phyloP scores from a whole-genome alignment of 30 jellyfish, hydroid and myxozoan species.

The Pseudorhiza aurosa region DNA sequence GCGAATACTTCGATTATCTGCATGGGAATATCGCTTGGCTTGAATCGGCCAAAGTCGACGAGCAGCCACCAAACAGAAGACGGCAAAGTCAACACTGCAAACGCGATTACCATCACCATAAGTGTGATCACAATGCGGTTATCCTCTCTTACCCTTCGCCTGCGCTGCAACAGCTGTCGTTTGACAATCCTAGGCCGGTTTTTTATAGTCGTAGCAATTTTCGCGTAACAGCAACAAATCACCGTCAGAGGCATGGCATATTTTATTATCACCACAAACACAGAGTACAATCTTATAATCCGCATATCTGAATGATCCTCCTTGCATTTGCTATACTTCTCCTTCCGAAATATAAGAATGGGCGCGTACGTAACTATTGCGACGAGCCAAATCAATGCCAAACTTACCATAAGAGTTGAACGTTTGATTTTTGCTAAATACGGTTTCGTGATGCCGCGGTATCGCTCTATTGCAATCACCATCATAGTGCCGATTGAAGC shows the following conservation, averaged over 20 bases:
- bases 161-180: neutral
- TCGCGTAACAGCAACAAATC: constrained; percentile 50
- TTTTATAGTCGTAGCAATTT: constrained; percentile 22
- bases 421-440: constrained; percentile 8
- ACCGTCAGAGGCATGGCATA: constrained; percentile 46
- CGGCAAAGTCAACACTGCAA: constrained; percentile 74
- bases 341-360: constrained; percentile 6
- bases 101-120: constrained; percentile 57
- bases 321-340: constrained; percentile 18
- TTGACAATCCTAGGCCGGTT: constrained; percentile 21
- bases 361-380: constrained; percentile 51
- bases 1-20: constrained; percentile 59
- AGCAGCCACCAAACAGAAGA: constrained; percentile 76
- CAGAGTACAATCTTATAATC: constrained; percentile 9
- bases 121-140: constrained; percentile 44
- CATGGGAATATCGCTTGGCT: constrained; percentile 12
- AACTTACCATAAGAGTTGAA: constrained; percentile 5
- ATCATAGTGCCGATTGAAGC: constrained; percentile 72
- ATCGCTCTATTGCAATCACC: constrained; percentile 65
- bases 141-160: constrained; percentile 46
- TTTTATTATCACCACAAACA: constrained; percentile 41
- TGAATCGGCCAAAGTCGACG: constrained; percentile 44
- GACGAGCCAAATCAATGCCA: constrained; percentile 44
- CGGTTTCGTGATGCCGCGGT: constrained; percentile 53
- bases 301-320: constrained; percentile 11